A percentile compares a stretch with the other conserved stretches of the same genome.
These are phyloP conservation scores for Falcaria lacertinaria DNA, from an alignment of 2,888 invertebrate species.

Conservation along the genomic window DNA sequence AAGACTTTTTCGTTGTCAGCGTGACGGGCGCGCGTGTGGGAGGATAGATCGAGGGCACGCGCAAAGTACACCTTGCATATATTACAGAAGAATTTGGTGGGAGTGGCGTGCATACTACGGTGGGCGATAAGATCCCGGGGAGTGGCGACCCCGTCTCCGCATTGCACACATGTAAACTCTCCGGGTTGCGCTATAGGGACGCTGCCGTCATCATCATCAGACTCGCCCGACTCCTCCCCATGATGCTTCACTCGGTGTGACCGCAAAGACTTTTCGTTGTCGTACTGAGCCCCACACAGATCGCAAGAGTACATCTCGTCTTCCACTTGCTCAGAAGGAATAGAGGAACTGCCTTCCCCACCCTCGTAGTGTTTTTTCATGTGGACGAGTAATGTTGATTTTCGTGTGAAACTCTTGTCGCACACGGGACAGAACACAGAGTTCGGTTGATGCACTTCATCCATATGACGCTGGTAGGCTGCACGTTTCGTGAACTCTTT, in stretches of 20 bases:
- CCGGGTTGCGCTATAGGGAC: slow-evolving; percentile 55
- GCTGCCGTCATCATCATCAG: slow-evolving; percentile 50
- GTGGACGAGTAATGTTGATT: slow-evolving; percentile 82
- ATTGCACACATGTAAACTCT: slow-evolving; percentile 75
- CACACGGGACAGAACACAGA: slow-evolving; percentile 82
- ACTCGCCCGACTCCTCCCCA: slow-evolving; percentile 60
- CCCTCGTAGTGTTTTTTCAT: slow-evolving; percentile 80
- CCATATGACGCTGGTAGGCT: slow-evolving; percentile 80
- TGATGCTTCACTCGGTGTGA: slow-evolving; percentile 81
- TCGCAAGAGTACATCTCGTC: slow-evolving; percentile 75
- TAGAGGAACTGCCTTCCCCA: slow-evolving; percentile 52
- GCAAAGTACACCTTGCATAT: slow-evolving; percentile 79
- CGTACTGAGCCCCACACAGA: slow-evolving; percentile 80
- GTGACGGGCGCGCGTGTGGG: slow-evolving; percentile 73
- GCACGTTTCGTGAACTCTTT: slow-evolving; percentile 81
- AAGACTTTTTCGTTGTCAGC: slow-evolving; percentile 74
- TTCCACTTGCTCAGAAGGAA: slow-evolving; percentile 36
- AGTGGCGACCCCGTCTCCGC: slow-evolving; percentile 77
- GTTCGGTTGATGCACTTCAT: slow-evolving; percentile 76
- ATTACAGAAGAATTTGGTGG: slow-evolving; percentile 77
- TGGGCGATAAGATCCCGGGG: slow-evolving; percentile 78
- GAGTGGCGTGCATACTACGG: slow-evolving; percentile 73
- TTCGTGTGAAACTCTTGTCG: slow-evolving; percentile 81
- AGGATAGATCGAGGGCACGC: slow-evolving; percentile 63
- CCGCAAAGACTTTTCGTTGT: slow-evolving; percentile 76